A percentile compares a stretch with the other conserved stretches of the same genome.
Evolutionary conservation across 2,888 invertebrate genomes (phyloP).

Genomic region (Xiphydria camelus): DNA sequence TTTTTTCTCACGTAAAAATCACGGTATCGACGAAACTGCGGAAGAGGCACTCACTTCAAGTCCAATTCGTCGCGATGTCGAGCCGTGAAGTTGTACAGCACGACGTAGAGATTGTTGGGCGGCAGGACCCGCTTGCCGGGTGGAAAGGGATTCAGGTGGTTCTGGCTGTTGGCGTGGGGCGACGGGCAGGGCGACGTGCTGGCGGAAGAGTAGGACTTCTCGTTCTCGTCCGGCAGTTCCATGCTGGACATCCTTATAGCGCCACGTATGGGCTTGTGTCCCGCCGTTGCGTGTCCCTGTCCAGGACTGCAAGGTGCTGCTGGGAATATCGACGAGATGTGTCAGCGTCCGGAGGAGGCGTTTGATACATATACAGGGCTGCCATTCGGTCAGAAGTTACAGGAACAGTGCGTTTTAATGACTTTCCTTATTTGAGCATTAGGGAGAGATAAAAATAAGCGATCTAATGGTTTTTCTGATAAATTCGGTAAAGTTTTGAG

Average conservation of each 20-base stretch:
- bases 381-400: too few species aligned
- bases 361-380: too few species aligned
- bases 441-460: too few species aligned
- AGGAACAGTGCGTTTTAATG: too few species aligned
- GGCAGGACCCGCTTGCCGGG: conserved; percentile 62
- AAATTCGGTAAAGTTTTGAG: too few species aligned
- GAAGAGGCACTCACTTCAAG: conserved; percentile 69
- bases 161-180: conserved; percentile 63
- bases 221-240: conserved; percentile 87
- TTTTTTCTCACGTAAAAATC: too few species aligned
- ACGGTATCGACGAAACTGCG: too few species aligned
- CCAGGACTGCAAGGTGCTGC: conserved; percentile 91
- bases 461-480: too few species aligned
- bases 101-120: conserved; percentile 90
- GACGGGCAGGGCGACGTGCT: conserved; percentile 94
- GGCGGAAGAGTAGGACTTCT: conserved; percentile 87
- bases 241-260: conserved; percentile 92
- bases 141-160: conserved; percentile 41
- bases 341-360: too few species aligned
- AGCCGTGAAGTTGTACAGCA: conserved; percentile 92
- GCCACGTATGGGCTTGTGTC: conserved; percentile 75
- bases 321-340: too few species aligned
- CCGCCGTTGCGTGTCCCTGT: conserved; percentile 61
- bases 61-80: conserved; percentile 93
- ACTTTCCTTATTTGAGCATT: too few species aligned